Evolutionary conservation across 2,888 invertebrate species (phyloP), one percentile per base, ranked within the genome.

Genomic region (Cheilosia vulpina): DNA sequence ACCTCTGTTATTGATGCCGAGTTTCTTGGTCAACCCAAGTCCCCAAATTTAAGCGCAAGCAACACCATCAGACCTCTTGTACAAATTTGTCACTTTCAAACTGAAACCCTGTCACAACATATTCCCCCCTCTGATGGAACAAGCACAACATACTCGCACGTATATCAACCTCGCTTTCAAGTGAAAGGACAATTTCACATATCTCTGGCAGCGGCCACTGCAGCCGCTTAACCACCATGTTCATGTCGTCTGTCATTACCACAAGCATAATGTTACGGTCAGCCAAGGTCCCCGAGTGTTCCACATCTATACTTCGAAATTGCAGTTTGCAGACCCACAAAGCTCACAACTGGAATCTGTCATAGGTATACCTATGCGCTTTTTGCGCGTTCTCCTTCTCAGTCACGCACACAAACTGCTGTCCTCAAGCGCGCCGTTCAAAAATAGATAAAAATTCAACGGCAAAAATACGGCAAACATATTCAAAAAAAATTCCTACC

Each of bases 221-320:
- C 50, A 75, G 38, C 31, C 31, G 24, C 31, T 19, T 27, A 27
- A 27, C 63, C 71, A 65, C 55, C 75, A 69, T 69, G 75, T 71
- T 80, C 71, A 85, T 85, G 85, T 81, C 66, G 85, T 81, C 85
- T 85, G 80, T 85, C 80, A 85, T 85, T 85, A 85, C 60, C 85
- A 85, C 81, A 85, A 85, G 85, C 85, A 85, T 85, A 85, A 85
- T 85, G 85, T 85, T 85, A 85, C 80, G 85, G 80, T 85, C 68
- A 81, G 9, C 47, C 85, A 85, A 85, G 85, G 85, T 85, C 80
- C 58, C 45, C 75, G 55, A 83, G 63, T 69, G 73, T 63, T 53
- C 71, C 41, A 77, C 65, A 45, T 77, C 72, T 50, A 79, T 53
- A 27, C 45, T 57, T 34, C 11, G 53, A 63, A 50, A 9, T 31